Evolutionary conservation across 2,888 invertebrate genomes (phyloP).

Genomic region (Microdon myrmicae): DNA sequence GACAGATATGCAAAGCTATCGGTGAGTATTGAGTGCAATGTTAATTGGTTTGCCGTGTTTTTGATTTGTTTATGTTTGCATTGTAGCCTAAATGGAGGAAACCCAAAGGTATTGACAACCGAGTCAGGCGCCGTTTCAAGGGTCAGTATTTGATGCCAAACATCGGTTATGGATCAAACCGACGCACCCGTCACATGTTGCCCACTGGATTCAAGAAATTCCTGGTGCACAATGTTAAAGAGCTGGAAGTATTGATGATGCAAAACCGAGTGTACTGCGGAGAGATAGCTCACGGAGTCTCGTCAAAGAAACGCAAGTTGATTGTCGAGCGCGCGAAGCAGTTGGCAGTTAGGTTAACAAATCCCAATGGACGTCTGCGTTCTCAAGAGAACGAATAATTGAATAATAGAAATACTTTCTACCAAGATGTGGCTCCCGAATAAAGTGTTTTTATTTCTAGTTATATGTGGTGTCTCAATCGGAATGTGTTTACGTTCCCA

Average conservation of each 20-base stretch:
- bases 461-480: too few relatives aligned
- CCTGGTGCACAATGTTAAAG: conserved; percentile 88
- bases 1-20: conserved; percentile 97
- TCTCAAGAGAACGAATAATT: conserved; percentile 98
- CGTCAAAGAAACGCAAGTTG: conserved; percentile 94
- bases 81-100: conserved; percentile 96
- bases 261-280: conserved; percentile 97
- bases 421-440: too few relatives aligned
- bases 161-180: conserved; percentile 98
- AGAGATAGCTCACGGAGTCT: conserved; percentile 97
- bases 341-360: conserved; percentile 93
- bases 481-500: too few relatives aligned
- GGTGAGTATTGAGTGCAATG: conserved; percentile 68
- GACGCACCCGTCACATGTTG: conserved; percentile 94
- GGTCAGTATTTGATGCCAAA: conserved; percentile 99
- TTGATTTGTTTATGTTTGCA: conserved; percentile 42
- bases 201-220: conserved; percentile 99
- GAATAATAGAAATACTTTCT: too few relatives aligned
- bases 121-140: conserved; percentile 98
- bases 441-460: too few relatives aligned
- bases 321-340: conserved; percentile 98
- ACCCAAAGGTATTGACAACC: conserved; percentile 99
- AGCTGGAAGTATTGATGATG: conserved; percentile 98
- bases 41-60: background rate
- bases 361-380: conserved; percentile 94